These are phyloP conservation scores for Salvator merianae DNA, from an alignment of 2,113 vertebrate species.

Conservation along the genomic window DNA sequence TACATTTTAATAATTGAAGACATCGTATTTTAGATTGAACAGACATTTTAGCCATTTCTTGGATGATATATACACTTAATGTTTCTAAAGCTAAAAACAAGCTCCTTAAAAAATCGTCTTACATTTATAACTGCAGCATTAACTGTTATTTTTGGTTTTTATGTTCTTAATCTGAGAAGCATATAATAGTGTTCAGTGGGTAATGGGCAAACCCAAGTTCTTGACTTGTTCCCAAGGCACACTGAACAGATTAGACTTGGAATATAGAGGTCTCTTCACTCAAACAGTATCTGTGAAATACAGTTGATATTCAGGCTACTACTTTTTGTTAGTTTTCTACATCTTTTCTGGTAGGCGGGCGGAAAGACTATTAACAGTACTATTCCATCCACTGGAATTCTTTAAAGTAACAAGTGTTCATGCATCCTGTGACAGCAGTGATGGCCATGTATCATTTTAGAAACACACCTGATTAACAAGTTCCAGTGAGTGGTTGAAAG, in stretches of 20 bases:
- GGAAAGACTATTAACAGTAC: not conserved
- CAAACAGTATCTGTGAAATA: too few species aligned
- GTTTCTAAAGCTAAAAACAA: not conserved
- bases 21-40: not conserved
- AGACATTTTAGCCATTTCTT: not conserved
- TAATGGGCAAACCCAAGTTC: fast-evolving
- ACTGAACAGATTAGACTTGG: not conserved
- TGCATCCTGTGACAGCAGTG: slow-evolving; percentile 12
- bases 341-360: not conserved
- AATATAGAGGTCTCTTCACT: slow-evolving; percentile 4
- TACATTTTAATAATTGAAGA: too few species aligned
- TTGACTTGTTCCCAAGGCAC: slow-evolving; percentile 20
- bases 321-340: slow-evolving; percentile 27
- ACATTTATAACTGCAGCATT: not conserved
- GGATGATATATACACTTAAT: too few species aligned
- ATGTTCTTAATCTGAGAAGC: not conserved
- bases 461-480: not conserved
- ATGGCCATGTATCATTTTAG: slow-evolving; percentile 29
- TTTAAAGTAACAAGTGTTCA: slow-evolving; percentile 32
- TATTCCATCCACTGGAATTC: slow-evolving; percentile 28
- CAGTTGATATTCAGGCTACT: not conserved
- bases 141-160: not conserved
- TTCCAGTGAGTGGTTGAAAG: not conserved
- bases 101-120: too few species aligned
- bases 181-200: not conserved